phyloP scores from a whole-genome alignment of 2,888 invertebrate genomes.

The Leptinotarsa rubiginosa region DNA sequence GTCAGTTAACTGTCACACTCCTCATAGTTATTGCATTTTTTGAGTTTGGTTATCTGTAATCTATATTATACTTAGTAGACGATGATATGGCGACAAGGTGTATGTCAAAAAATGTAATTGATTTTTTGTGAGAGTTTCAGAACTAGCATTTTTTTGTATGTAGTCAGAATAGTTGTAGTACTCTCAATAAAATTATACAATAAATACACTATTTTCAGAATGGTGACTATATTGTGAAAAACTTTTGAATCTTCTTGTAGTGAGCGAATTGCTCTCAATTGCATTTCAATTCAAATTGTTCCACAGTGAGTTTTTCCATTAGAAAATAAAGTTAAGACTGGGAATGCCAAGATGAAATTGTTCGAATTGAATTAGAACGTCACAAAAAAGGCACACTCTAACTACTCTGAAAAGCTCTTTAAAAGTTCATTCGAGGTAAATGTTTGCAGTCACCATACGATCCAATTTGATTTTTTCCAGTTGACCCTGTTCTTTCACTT shows the following conservation, averaged over 20 bases:
- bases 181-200: not conserved
- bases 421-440: conserved; percentile 21
- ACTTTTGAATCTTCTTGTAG: not conserved
- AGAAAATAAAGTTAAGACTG: conserved; percentile 13
- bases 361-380: conserved; percentile 29
- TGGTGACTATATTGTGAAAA: not conserved
- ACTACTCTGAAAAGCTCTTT: conserved; percentile 18
- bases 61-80: too few species aligned
- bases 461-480: not conserved
- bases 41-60: too few species aligned
- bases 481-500: not conserved
- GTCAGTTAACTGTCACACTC: too few species aligned
- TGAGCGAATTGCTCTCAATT: not conserved
- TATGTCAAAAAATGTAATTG: too few species aligned
- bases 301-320: not conserved
- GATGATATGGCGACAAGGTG: too few species aligned
- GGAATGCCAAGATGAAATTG: conserved; percentile 24
- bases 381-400: conserved; percentile 7
- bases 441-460: conserved; percentile 12
- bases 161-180: too few species aligned
- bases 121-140: too few species aligned
- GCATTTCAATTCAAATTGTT: conserved; percentile 1
- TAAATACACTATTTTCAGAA: not conserved
- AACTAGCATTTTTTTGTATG: too few species aligned
- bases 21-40: too few species aligned